Base-by-base conservation (phyloP, 2,113 vertebrate species). In the Tyrannus savana region DNA sequence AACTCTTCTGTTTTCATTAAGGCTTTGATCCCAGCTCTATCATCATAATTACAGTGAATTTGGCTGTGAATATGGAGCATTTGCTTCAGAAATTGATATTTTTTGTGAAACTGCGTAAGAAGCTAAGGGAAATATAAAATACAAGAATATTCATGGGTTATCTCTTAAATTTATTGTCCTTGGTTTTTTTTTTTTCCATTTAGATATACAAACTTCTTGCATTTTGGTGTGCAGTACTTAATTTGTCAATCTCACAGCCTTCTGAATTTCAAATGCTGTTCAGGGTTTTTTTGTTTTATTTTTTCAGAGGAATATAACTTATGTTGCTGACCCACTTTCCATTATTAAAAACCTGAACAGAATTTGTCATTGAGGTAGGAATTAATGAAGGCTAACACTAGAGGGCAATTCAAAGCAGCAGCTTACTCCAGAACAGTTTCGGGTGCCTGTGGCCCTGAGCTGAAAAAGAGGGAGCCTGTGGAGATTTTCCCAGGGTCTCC, bases 361-460 rank as follows among this genome's bases (percentile, higher is more conserved):
- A 79, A 47, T 86, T 95, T 96, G 81, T 91, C 89, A 41, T 19
- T 77, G 81, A 94, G 84, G 74, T 79, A 69, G 90, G 95, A 95
- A 87, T 93, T 96, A 78, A 56, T 73, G 71, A 93, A 94, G 75
- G 22, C 92, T 79, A 39, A 97, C 96, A 94, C 96, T 96, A 97
- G 96, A 96, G 95, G 96, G 95, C 96, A 94, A 96, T 94, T 96
- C 71, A 89, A 95, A 93, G 74, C 93, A 91, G n/a, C 67, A 91
- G 78, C 7, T 80, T 72, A 35, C 69, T 90, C 92, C 66, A 87
- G 66, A 68, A 72, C 41, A 55, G n/a, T 58, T 93, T 24, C 0
- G 9, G 39, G 68, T 87, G 87, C 18, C 33, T 81, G 52, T 95
- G 77, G 47, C 72, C 81, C 31, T 53, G 31, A 44, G 47, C 28